A percentile compares a stretch with the other conserved stretches of the same genome.
Evolutionary conservation across 2,113 vertebrate genomes (phyloP).

Genomic region (Bubo bubo): DNA sequence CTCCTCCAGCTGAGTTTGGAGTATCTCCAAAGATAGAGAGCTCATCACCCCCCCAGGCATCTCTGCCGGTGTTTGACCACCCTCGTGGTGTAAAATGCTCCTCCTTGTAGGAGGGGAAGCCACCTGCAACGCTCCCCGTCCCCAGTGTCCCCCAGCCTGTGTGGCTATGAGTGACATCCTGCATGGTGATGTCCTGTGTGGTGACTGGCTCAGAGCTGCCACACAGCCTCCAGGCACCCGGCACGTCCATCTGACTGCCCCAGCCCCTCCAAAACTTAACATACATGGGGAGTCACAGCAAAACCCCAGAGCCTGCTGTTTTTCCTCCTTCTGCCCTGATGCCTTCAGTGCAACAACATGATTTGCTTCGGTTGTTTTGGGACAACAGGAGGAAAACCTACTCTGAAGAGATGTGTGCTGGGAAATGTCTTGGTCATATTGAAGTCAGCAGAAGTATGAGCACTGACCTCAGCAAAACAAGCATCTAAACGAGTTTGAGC

Average conservation of each 20-base stretch:
- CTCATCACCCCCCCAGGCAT: neutral
- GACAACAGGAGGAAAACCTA: neutral
- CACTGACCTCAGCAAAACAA: neutral
- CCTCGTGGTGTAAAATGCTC: neutral
- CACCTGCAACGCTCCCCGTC: neutral
- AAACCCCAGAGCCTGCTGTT: neutral
- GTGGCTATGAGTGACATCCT: accelerated
- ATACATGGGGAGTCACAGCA: accelerated
- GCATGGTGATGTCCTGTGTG: accelerated
- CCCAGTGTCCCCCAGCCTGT: neutral
- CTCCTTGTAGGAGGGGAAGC: neutral
- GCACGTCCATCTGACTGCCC: neutral
- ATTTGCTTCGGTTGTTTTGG: neutral
- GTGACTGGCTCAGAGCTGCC: neutral
- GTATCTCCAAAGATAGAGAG: neutral
- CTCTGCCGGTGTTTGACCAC: neutral
- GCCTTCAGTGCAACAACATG: neutral
- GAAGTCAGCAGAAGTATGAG: neutral
- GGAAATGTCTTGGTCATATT: neutral
- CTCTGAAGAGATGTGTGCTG: neutral
- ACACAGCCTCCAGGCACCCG: neutral
- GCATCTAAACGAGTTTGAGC: neutral
- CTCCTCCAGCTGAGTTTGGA: neutral
- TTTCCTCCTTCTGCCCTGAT: neutral
- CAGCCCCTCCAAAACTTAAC: neutral